These are phyloP conservation scores for Drosophila dives DNA, from an alignment of 2,888 invertebrate species.

Conservation along the genomic window DNA sequence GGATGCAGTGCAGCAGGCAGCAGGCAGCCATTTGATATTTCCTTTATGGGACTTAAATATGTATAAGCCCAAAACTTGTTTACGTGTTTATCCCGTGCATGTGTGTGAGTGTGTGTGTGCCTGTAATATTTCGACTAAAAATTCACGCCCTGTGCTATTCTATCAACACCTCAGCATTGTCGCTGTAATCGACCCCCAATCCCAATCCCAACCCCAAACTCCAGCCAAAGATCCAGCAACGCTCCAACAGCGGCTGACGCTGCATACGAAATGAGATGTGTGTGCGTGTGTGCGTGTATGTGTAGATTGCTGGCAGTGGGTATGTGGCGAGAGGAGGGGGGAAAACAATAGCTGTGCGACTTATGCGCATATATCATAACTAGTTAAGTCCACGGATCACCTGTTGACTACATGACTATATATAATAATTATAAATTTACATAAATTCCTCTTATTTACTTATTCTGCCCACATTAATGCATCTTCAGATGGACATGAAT, in stretches of 20 bases:
- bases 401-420: conserved; percentile 24
- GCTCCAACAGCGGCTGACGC: conserved; percentile 47
- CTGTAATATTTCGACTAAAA: conserved; percentile 67
- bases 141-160: conserved; percentile 72
- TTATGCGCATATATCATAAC: conserved; percentile 41
- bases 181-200: conserved; percentile 40
- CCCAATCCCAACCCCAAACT: conserved; percentile 6
- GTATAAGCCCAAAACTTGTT: conserved; percentile 69
- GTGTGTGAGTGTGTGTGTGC: conserved; percentile 6
- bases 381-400: conserved; percentile 23
- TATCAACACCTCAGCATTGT: conserved; percentile 77
- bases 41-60: conserved; percentile 78
- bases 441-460: conserved; percentile 11
- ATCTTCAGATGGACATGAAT: background rate
- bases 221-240: conserved; percentile 6
- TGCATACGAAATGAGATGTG: conserved; percentile 76
- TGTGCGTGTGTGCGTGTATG: background rate
- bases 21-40: conserved; percentile 68
- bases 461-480: conserved; percentile 4
- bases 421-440: conserved; percentile 4
- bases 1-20: conserved; percentile 36
- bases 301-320: background rate
- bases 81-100: conserved; percentile 52
- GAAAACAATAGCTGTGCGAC: conserved; percentile 8
- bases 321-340: background rate